A percentile compares a stretch with the other conserved stretches of the same genome.
Conservation (phyloP, 2,113 vertebrate species). For the Poecile atricapillus region DNA sequence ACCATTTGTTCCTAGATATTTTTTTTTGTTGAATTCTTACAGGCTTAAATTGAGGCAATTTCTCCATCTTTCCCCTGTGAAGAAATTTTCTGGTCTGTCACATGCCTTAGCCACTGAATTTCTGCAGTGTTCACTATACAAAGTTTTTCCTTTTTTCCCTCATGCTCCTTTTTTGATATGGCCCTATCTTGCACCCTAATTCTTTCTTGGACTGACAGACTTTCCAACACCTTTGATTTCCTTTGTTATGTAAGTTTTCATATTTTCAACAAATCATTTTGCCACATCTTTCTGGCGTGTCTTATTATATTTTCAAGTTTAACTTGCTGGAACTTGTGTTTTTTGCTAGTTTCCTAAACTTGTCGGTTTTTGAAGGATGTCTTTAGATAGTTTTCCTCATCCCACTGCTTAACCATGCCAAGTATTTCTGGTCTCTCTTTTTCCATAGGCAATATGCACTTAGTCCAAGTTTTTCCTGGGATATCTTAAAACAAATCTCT, state of each 20-base stretch:
- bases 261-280: background rate
- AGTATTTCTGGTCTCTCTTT: constrained; percentile 12
- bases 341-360: background rate
- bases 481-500: background rate
- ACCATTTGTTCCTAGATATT: background rate
- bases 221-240: background rate
- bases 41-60: background rate
- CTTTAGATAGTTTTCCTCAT: constrained; percentile 10
- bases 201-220: background rate
- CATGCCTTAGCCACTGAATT: background rate
- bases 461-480: background rate
- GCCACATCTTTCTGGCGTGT: background rate
- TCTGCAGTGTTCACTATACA: no score
- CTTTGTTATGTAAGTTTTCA: background rate
- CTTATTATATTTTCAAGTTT: background rate
- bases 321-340: constrained; percentile 3
- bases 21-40: background rate
- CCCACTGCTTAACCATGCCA: constrained; percentile 6
- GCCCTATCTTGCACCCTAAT: background rate
- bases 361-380: constrained; percentile 16
- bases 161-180: background rate
- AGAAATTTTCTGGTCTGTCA: background rate
- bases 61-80: background rate
- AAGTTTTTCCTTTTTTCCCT: accelerated
- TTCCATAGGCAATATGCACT: background rate